Evolutionary conservation across 2,888 invertebrate species (phyloP), one percentile per base, ranked within the genome.

Genomic region (Bembecia ichneumoniformis): DNA sequence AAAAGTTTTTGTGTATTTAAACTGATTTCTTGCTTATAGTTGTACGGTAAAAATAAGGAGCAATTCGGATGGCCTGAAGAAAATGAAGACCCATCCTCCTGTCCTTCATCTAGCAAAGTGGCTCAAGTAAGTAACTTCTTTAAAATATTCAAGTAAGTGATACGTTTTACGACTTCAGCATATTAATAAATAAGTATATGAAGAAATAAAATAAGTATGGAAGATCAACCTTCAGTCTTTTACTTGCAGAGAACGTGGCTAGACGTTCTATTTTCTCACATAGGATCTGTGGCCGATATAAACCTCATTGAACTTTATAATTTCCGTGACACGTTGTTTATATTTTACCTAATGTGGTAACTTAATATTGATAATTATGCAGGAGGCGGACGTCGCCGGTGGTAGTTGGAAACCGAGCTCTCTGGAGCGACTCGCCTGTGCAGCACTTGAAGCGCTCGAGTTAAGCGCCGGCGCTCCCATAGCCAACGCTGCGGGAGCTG

Each of bases 11-110:
- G 35, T 10, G 45, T 28, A n/a, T n/a, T 20, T 40, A 11, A 14
- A 14, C 46, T 4, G n/a, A n/a, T 28, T 1, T 47, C 16, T 2
- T 9, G 10, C 17, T 63, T 71, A 28, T 60, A 92, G 92, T 65
- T 88, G 1, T 98, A 98, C 72, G 97, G 97, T 1, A 97, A 97
- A 82, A 95, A 96, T 1, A 98, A 98, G 77, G 98, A 98, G 71
- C 90, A 93, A 1, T 97, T 98, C 68, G 97, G 97, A 43, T 98
- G 98, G 98, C 97, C 97, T 0, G 98, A 98, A 72, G 98, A 98
- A 66, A 92, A 90, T 7, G 97, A 98, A 64, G 98, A 98, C 51
- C 80, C 87, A 2, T 81, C 83, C 1, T 72, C 83, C 11, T 87
- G 86, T 49, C 73, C 83, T 1, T 83, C 87, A 1, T 74, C 84